A percentile compares a stretch with the other conserved stretches of the same genome.
phyloP scores from a whole-genome alignment of 53 echinoderm and acorn worm species.

The Paelopatides confundens region DNA sequence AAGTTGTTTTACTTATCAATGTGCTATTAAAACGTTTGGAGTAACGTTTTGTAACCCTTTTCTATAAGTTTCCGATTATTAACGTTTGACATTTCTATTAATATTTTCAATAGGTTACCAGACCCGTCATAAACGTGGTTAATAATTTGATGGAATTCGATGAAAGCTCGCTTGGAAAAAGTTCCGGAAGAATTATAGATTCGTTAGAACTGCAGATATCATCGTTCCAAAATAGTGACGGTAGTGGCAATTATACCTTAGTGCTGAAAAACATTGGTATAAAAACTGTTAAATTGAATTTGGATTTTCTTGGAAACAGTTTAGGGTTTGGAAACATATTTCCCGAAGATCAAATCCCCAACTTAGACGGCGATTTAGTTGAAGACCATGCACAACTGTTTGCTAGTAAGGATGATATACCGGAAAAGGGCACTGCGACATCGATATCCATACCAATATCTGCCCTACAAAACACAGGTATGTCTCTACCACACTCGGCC shows the following conservation, averaged over 20 bases:
- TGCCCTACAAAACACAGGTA: neutral
- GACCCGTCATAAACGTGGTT: neutral
- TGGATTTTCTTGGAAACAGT: neutral
- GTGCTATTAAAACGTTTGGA: too few relatives aligned
- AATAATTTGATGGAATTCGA: neutral
- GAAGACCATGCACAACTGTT: neutral
- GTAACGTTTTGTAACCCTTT: too few relatives aligned
- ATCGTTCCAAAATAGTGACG: neutral
- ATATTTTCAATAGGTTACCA: neutral
- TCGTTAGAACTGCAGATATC: neutral
- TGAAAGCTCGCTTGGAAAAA: neutral
- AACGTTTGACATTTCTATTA: too few relatives aligned
- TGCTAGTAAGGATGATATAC: neutral
- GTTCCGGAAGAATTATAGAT: neutral
- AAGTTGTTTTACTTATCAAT: too few relatives aligned
- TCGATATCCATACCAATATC: neutral
- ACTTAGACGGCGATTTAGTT: neutral
- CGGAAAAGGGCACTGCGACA: neutral
- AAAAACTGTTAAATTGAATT: neutral
- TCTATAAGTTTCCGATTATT: too few relatives aligned
- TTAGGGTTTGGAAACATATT: neutral
- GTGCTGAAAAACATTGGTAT: neutral
- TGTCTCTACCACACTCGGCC: too few relatives aligned
- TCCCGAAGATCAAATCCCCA: neutral
- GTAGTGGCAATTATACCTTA: neutral